Evolutionary conservation across 2,888 invertebrate genomes (phyloP).

Genomic region (Agrochola macilenta): DNA sequence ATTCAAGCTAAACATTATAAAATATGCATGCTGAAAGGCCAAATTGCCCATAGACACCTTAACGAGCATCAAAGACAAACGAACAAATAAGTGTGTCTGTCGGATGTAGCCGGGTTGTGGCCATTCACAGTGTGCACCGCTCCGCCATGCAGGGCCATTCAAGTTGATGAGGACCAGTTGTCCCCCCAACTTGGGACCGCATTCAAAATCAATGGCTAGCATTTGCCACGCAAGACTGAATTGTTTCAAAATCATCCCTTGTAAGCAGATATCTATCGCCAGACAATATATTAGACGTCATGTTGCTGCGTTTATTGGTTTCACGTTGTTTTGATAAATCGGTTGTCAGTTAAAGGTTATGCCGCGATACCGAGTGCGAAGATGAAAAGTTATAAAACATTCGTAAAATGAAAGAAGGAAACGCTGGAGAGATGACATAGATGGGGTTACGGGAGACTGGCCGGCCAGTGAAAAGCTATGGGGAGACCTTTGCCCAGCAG

Average conservation of each 20-base stretch:
- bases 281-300: constrained; percentile 29
- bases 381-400: constrained; percentile 20
- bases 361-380: background rate
- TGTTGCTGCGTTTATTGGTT: constrained; percentile 30
- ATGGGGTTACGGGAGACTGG: background rate
- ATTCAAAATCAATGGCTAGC: constrained; percentile 76
- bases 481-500: background rate
- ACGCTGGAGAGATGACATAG: no score
- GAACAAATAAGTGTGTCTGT: constrained; percentile 48
- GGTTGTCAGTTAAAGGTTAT: constrained; percentile 31
- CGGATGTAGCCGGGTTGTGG: constrained; percentile 49
- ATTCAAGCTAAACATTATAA: background rate
- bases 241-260: constrained; percentile 36
- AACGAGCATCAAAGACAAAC: constrained; percentile 47
- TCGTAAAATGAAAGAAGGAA: background rate
- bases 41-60: constrained; percentile 32
- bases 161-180: constrained; percentile 71
- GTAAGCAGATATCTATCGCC: constrained; percentile 32
- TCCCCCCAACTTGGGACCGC: constrained; percentile 65
- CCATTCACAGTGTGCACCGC: constrained; percentile 58
- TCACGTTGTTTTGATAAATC: constrained; percentile 35
- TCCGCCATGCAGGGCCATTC: constrained; percentile 65
- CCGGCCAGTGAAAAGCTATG: background rate
- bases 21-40: constrained; percentile 5
- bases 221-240: constrained; percentile 69